Percentiles rank a stretch among this genome's conserved stretches.
Evolutionary conservation across 2,113 vertebrate genomes (phyloP).

Genomic region (Seriola aureovittata): DNA sequence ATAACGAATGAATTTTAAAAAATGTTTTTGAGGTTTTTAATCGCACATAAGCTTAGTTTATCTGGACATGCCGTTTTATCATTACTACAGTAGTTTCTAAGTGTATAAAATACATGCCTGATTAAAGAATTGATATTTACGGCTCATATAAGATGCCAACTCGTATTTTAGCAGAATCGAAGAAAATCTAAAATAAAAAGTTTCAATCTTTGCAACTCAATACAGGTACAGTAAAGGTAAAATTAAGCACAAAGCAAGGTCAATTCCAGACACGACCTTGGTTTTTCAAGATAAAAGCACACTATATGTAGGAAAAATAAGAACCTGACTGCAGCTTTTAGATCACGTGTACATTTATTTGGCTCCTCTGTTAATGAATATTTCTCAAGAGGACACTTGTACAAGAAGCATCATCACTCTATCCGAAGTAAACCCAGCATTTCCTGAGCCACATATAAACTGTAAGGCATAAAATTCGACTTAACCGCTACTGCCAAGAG

Average conservation of each 20-base stretch:
- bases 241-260: background rate
- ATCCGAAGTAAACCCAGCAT: conserved; percentile 34
- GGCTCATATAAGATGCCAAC: no score
- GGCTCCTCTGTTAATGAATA: background rate
- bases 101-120: no score
- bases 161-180: no score
- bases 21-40: no score
- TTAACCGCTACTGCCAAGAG: background rate
- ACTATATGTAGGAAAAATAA: background rate
- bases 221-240: background rate
- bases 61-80: no score
- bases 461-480: background rate
- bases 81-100: no score
- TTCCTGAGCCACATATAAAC: conserved; percentile 7
- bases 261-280: background rate
- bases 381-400: background rate
- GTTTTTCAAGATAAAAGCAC: background rate
- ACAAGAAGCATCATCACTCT: conserved; percentile 54
- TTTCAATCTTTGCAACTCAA: no score
- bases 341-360: conserved; percentile 51
- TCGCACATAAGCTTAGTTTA: no score
- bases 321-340: background rate
- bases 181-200: no score
- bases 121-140: no score
- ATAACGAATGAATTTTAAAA: background rate